Percentiles rank a stretch among this genome's conserved stretches.
Evolutionary conservation across 2,797 vertebrate genomes (phyloP).

Genomic region (Urocyon cinereoargenteus): DNA sequence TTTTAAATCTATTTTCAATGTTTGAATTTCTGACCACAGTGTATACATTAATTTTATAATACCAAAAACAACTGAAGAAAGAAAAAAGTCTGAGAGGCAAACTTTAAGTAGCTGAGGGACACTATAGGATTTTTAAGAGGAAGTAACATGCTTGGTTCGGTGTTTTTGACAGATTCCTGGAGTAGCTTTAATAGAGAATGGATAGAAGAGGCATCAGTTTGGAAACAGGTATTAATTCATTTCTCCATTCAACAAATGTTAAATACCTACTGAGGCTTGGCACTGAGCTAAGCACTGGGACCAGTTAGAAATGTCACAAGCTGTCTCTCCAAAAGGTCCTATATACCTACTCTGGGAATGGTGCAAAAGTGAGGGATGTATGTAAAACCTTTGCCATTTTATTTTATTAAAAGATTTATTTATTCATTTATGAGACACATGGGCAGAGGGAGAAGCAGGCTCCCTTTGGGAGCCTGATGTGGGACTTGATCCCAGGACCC

Average conservation of each 20-base stretch:
- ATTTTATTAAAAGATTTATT: neutral
- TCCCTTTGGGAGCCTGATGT: too few species aligned
- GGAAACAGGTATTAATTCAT: slow-evolving; percentile 1
- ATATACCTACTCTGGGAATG: neutral
- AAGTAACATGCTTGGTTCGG: neutral
- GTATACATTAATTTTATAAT: neutral
- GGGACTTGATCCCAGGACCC: too few species aligned
- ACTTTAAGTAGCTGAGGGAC: neutral
- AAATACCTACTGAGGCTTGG: neutral
- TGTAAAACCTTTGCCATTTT: neutral
- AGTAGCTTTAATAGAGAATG: slow-evolving; percentile 13
- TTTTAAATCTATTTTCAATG: neutral
- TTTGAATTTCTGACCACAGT: slow-evolving; percentile 36
- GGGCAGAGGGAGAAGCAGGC: too few species aligned
- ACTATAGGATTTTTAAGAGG: slow-evolving; percentile 1
- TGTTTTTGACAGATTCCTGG: neutral
- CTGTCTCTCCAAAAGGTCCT: neutral
- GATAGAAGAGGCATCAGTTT: neutral
- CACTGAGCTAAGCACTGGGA: neutral
- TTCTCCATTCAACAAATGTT: slow-evolving; percentile 41
- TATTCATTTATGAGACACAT: too few species aligned
- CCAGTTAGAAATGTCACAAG: neutral
- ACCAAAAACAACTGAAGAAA: slow-evolving; percentile 19
- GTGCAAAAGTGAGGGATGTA: neutral
- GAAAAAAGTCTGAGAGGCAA: neutral